These are phyloP conservation scores for Tipula lateralis DNA, from an alignment of 2,888 invertebrate genomes.

Conservation along the genomic window DNA sequence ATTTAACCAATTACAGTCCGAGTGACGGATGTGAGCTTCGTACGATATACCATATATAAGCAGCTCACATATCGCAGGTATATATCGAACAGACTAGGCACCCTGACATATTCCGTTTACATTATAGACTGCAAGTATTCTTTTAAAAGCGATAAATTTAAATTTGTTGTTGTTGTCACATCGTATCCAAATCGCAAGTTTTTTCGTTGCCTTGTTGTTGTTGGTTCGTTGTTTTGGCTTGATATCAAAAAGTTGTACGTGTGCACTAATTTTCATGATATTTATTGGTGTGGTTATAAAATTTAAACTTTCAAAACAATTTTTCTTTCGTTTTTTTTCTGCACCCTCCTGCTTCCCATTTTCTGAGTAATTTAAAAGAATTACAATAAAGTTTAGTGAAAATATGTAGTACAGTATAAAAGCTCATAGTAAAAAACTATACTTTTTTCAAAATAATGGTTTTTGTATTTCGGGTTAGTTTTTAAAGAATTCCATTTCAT, in stretches of 20 bases:
- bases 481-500: background rate
- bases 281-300: conserved; percentile 15
- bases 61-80: too few species aligned
- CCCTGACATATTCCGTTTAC: background rate
- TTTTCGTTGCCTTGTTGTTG: background rate
- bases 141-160: background rate
- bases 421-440: background rate
- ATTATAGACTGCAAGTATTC: background rate
- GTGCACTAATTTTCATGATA: conserved; percentile 11
- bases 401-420: background rate
- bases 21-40: background rate
- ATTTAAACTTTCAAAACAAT: conserved; percentile 11
- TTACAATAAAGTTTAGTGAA: conserved; percentile 9
- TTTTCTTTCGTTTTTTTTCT: background rate
- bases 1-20: background rate
- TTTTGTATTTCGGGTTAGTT: background rate
- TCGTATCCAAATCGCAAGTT: background rate
- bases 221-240: background rate
- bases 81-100: too few species aligned
- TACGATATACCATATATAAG: background rate
- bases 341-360: background rate
- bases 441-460: background rate
- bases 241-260: conserved; percentile 24
- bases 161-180: background rate
- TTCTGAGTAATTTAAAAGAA: conserved; percentile 11